Conservation (phyloP, 1,140 invertebrate genomes). For the Aphidius gifuensis region DNA sequence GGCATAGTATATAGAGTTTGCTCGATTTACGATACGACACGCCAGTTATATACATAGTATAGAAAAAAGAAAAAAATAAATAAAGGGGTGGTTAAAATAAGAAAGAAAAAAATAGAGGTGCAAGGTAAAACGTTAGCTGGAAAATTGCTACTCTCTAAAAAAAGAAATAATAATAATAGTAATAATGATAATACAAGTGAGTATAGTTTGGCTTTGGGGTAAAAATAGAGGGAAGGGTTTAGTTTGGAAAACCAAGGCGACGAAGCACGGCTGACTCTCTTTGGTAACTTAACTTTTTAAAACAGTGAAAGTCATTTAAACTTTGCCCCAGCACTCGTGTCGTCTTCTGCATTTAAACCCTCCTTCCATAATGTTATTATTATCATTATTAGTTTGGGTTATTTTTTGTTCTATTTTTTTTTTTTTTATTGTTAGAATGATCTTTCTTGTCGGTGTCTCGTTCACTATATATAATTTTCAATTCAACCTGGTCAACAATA, state of each 20-base stretch:
- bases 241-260: slow-evolving; percentile 2
- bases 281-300: slow-evolving; percentile 46
- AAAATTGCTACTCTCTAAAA: slow-evolving; percentile 23
- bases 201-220: slow-evolving; percentile 1
- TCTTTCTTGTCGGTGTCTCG: too few species aligned
- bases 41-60: background rate
- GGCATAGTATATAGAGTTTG: background rate
- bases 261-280: slow-evolving; percentile 29
- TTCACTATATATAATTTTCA: too few species aligned
- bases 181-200: background rate
- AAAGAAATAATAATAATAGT: background rate
- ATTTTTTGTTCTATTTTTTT: too few species aligned
- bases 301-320: slow-evolving; percentile 52
- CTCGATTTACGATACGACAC: background rate
- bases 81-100: background rate
- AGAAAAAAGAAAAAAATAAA: background rate
- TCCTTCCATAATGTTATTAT: slow-evolving; percentile 5
- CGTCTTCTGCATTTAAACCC: slow-evolving; percentile 38
- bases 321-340: slow-evolving; percentile 37
- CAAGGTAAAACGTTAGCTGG: slow-evolving; percentile 21
- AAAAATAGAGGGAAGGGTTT: slow-evolving; percentile 14
- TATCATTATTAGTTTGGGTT: background rate
- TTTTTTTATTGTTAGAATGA: too few species aligned
- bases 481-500: too few species aligned
- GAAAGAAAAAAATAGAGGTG: slow-evolving; percentile 4